Percentiles rank a stretch among this genome's conserved stretches.
Conservation (phyloP, 2,888 invertebrate genomes). For the Bursaphelenchus okinawaensis region DNA sequence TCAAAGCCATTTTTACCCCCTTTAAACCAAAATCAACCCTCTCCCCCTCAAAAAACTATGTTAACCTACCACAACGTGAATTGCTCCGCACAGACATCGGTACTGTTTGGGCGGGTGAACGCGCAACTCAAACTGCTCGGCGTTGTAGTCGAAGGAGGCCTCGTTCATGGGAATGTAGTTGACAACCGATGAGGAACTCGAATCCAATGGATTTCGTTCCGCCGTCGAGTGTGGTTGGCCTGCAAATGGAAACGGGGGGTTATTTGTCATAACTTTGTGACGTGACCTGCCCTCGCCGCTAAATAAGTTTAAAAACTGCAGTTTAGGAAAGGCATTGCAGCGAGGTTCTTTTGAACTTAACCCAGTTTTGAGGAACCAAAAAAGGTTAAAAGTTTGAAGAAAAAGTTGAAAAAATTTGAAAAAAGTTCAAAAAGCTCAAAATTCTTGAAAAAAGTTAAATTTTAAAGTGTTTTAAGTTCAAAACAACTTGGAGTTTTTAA, state of each 20-base stretch:
- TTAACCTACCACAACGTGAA: constrained; percentile 45
- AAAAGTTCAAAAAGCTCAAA: too few species aligned
- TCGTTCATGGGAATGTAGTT: constrained; percentile 19
- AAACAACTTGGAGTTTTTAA: too few species aligned
- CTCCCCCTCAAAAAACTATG: constrained; percentile 1
- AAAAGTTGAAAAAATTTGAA: too few species aligned
- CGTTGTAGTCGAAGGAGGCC: constrained; percentile 58
- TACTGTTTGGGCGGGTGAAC: constrained; percentile 23
- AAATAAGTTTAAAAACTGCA: background rate
- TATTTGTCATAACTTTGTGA: background rate
- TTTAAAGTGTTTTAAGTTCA: too few species aligned
- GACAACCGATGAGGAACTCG: constrained; percentile 12
- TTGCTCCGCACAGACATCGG: constrained; percentile 44
- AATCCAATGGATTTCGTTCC: background rate
- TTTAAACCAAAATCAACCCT: too few species aligned
- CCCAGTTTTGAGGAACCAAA: too few species aligned
- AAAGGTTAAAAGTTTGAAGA: too few species aligned
- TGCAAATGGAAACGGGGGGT: background rate
- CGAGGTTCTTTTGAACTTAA: too few species aligned
- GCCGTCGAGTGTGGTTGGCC: constrained; percentile 2
- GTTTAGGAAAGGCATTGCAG: background rate
- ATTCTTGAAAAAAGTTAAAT: too few species aligned
- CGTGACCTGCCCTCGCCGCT: background rate
- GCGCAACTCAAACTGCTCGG: background rate
- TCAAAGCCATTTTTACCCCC: too few species aligned